A percentile compares a stretch with the other conserved stretches of the same genome.
Conservation (phyloP, 2,113 vertebrate species). For the Thalassoma bifasciatum region DNA sequence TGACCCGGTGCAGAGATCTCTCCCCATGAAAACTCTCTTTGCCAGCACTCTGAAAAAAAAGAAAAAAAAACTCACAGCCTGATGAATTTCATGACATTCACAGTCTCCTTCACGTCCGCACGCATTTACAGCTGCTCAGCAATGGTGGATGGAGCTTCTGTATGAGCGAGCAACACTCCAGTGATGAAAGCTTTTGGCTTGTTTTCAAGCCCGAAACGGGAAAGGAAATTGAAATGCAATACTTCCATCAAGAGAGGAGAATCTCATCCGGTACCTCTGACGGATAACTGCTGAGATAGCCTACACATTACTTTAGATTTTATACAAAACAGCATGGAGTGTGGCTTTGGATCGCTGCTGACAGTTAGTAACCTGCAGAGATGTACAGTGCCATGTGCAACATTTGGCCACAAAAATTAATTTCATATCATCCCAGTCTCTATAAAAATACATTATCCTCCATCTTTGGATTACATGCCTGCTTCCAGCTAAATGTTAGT, state of each 20-base stretch:
- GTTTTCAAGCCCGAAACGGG: background rate
- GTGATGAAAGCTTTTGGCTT: slow-evolving; percentile 5
- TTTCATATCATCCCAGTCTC: no score
- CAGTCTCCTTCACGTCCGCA: slow-evolving; percentile 58
- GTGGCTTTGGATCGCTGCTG: background rate
- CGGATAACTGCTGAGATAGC: background rate
- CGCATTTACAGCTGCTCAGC: slow-evolving; percentile 39
- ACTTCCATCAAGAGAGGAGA: slow-evolving; percentile 8
- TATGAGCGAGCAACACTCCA: slow-evolving; percentile 24
- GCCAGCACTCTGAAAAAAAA: background rate
- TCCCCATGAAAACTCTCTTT: slow-evolving; percentile 43
- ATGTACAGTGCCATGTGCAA: background rate
- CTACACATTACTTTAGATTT: background rate
- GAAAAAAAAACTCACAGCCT: slow-evolving; percentile 6
- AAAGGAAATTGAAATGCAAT: background rate
- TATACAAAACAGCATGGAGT: background rate
- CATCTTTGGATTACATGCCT: no score
- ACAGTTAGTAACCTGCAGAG: background rate
- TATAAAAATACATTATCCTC: no score
- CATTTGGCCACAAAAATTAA: no score
- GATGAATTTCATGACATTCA: slow-evolving; percentile 65
- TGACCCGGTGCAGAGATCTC: background rate
- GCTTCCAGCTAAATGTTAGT: no score
- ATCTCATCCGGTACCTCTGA: background rate
- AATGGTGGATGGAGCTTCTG: slow-evolving; percentile 31